These are phyloP conservation scores for Pseudococcus longispinus DNA, from an alignment of 2,888 invertebrate species.

Conservation along the genomic window DNA sequence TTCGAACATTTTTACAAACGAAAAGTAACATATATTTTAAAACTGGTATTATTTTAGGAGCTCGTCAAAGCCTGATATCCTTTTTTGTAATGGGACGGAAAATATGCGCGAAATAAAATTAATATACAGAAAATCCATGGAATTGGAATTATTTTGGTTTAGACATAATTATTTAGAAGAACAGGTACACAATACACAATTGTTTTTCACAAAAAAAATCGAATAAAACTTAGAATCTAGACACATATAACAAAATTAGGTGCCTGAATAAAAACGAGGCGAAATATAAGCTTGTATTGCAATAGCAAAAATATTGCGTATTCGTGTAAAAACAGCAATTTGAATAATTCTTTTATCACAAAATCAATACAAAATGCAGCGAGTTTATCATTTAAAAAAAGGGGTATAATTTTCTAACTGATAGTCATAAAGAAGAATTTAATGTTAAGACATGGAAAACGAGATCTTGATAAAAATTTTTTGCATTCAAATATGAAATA, in stretches of 20 bases:
- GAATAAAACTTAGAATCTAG: background rate
- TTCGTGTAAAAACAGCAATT: background rate
- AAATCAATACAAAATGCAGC: background rate
- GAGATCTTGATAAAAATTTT: background rate
- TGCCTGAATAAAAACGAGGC: too few species aligned
- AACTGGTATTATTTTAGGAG: background rate
- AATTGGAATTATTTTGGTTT: background rate
- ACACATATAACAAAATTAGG: background rate
- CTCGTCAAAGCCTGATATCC: background rate
- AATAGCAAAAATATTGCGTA: background rate
- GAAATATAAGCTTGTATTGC: too few species aligned
- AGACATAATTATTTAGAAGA: background rate
- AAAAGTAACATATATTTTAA: background rate
- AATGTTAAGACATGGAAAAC: background rate
- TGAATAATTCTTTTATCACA: background rate
- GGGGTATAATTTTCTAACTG: background rate
- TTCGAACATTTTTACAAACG: background rate
- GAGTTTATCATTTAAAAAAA: background rate
- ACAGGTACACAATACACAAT: background rate
- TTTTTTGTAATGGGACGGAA: background rate
- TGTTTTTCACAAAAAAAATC: background rate
- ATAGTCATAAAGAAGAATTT: background rate
- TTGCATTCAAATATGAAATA: background rate
- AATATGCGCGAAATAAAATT: background rate
- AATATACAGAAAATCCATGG: background rate